Evolutionary conservation across 1,140 invertebrate species (phyloP).

Genomic region (Pseudomyrmex concolor): DNA sequence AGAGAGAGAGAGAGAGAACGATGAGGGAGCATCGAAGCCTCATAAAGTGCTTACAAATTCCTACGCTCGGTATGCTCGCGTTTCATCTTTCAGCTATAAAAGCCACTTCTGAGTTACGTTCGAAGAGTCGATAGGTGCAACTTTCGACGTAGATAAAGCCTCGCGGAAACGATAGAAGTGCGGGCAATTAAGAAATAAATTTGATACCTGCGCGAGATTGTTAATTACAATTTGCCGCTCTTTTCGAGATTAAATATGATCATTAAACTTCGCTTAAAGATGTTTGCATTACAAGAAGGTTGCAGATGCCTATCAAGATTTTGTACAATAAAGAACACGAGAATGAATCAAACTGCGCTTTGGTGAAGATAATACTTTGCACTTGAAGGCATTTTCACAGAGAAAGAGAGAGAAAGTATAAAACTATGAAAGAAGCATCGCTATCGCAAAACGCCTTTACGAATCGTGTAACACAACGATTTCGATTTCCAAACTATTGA

Average conservation of each 20-base stretch:
- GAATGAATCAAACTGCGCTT: slow-evolving; percentile 9
- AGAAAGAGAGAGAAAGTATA: not conserved
- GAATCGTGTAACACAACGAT: slow-evolving; percentile 41
- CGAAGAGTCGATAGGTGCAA: slow-evolving; percentile 14
- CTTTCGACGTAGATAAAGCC: slow-evolving; percentile 23
- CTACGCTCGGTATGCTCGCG: slow-evolving; percentile 79
- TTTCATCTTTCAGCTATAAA: slow-evolving; percentile 57
- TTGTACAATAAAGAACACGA: not conserved
- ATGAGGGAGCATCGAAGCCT: slow-evolving; percentile 77
- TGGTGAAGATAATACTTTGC: slow-evolving; percentile 36
- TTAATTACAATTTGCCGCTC: not conserved
- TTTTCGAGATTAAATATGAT: not conserved
- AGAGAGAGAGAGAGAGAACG: slow-evolving; percentile 55
- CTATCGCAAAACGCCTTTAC: slow-evolving; percentile 14
- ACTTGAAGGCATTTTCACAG: not conserved
- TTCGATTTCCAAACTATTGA: slow-evolving; percentile 75
- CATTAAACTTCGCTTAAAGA: slow-evolving; percentile 18
- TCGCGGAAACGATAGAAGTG: not conserved
- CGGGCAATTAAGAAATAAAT: slow-evolving; percentile 31
- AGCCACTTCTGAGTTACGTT: slow-evolving; percentile 61
- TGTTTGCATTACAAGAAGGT: not conserved
- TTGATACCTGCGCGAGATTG: not conserved
- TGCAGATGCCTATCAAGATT: not conserved
- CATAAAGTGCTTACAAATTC: slow-evolving; percentile 81
- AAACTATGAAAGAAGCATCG: slow-evolving; percentile 10